Evolutionary conservation across 64 coral and sea anemone genomes (phyloP), one percentile per base, ranked within the genome.

Genomic region (Pocillopora verrucosa): DNA sequence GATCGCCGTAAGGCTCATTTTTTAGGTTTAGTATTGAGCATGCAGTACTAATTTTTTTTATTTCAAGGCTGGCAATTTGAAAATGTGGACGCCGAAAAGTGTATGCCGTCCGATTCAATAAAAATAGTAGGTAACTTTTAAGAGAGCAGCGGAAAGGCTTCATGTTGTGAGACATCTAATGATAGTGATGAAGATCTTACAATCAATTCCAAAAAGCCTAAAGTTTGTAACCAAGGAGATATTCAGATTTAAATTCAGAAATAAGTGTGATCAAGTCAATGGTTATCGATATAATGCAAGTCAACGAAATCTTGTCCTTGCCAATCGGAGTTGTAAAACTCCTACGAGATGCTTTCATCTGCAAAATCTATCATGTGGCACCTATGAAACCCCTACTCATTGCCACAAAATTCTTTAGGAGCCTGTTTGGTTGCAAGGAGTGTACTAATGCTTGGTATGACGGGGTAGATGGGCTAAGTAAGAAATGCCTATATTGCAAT

Each of bases 401-500:
- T 91, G 70, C 80, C 11, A 76, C 89, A 38, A 74, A 62, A 24
- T 91, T 79, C 38, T 91, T 79, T 36, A 91, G 76, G 16, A 84
- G 26, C 72, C 36, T 90, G 6, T 73, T 91, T 64, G 89, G 80
- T 16, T 85, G 89, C 57, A 73, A 85, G 26, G 57, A 65, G 17
- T 91, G 89, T 77, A 20, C 86, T 25, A 91, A 79, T 64, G 45
- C 20, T 24, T 92, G 90, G 82, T 92, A 72, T 58, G 82, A 86
- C 86, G 90, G 81, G 36, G 82, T 65, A 20, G 72, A 92, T 72
- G 82, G 89, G 10, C 36, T 91, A 41, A 91, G 58, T 73, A 91
- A 91, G 58, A 91, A 84, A 38, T 92, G 90, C 41, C 90, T 74
- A n/a, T 82, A 92, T 60, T 86, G 90, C 76, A 86, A 69, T 86